Conservation (phyloP, 2,888 invertebrate genomes). For the Hecatera dysodea region DNA sequence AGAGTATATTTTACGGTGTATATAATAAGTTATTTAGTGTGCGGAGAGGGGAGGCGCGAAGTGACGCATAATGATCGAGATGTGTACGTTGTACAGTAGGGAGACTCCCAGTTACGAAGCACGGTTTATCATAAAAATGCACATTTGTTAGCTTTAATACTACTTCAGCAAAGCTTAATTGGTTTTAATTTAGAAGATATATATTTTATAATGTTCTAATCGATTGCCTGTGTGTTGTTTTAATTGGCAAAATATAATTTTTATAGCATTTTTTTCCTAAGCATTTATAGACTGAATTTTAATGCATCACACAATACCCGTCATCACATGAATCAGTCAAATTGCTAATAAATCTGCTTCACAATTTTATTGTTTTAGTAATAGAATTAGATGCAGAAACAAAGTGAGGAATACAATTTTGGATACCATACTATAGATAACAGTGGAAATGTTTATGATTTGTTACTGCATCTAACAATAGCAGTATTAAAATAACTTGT, state of each 20-base stretch:
- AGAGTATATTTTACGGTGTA: conserved; percentile 85
- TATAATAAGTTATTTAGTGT: conserved; percentile 83
- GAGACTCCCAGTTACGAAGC: conserved; percentile 73
- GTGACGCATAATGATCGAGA: conserved; percentile 36
- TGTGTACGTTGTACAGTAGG: conserved; percentile 54
- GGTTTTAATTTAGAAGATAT: conserved; percentile 72
- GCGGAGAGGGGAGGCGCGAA: conserved; percentile 59
- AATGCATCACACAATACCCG: conserved; percentile 81
- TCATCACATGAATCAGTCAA: conserved; percentile 81
- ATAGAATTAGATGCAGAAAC: conserved; percentile 76
- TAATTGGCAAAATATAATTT: conserved; percentile 71
- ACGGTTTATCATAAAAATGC: conserved; percentile 82
- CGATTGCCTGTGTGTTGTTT: conserved; percentile 67
- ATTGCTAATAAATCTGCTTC: conserved; percentile 66
- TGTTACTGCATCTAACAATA: conserved; percentile 81
- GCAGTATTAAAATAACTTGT: conserved; percentile 82
- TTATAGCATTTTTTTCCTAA: conserved; percentile 72
- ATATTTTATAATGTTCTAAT: conserved; percentile 65
- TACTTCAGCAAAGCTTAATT: conserved; percentile 81
- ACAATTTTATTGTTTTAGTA: conserved; percentile 72
- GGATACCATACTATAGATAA: conserved; percentile 62
- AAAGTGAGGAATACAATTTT: conserved; percentile 54
- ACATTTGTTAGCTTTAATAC: conserved; percentile 87
- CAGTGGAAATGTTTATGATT: conserved; percentile 55
- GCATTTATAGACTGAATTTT: conserved; percentile 80